Evolutionary conservation across 2,888 invertebrate species (phyloP), one percentile per base, ranked within the genome.

Genomic region (Arge pagana): DNA sequence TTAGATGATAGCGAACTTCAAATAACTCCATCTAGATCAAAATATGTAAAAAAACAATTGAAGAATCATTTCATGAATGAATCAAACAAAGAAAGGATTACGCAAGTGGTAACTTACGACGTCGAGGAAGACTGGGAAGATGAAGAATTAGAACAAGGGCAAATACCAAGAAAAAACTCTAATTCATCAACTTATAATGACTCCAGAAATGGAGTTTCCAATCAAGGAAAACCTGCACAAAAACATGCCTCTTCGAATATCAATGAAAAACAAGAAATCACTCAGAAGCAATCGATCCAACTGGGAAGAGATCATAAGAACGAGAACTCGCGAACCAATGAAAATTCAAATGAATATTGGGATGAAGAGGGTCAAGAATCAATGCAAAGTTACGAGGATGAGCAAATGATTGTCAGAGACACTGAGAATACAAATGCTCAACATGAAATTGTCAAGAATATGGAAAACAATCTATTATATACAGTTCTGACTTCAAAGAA

Each of bases 71-170:
- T 40, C 36, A 48, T 24, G 28, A 45, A 24, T 3, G 23, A 16
- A 8, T 15, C 8, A 11, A 48, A 51, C 11, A 61, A 59, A 36
- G 54, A 23, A 33, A 55, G 23, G 33, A 54, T 50, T 28, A 66
- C 65, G 21, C 65, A 65, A 48, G 41, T 67, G 16, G 60, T 72
- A 36, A 55, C 62, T 0, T 76, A 76, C 23, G 71, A 75, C 49
- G 68, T 69, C 1, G 68, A 70, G 4, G 73, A 74, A 39, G 76
- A 76, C 53, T 75, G 76, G 76, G 70, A 72, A 42, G 74, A 74
- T 15, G 76, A 75, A 33, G 75, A 74, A 1, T 54, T 62, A 28
- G 69, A 70, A 15, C 45, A 45, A 6, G 45, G 6, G 13, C 45
- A 28, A 30, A 19, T 33, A 19, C n/a, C 8, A 10, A 45, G 8